Evolutionary conservation across 2,888 invertebrate genomes (phyloP).

Genomic region (Scaeva pyrastri): DNA sequence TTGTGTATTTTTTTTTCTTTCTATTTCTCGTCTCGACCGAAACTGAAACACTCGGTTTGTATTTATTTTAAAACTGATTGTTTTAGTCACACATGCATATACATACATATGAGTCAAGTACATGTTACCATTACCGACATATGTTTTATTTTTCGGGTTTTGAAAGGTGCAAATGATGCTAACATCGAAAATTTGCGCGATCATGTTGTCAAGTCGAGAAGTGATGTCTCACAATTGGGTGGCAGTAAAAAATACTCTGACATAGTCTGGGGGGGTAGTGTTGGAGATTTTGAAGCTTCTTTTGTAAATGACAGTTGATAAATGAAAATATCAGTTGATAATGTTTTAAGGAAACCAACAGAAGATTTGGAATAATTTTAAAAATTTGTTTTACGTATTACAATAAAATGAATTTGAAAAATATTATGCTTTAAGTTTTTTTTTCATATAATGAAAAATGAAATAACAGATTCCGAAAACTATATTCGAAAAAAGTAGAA

Average conservation of each 20-base stretch:
- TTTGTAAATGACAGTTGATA: no score
- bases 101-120: no score
- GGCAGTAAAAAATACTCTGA: background rate
- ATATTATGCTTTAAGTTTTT: no score
- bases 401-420: no score
- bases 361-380: no score
- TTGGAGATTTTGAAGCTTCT: no score
- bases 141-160: slow-evolving; percentile 16
- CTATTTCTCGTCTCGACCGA: background rate
- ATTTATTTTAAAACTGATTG: slow-evolving; percentile 16
- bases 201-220: slow-evolving; percentile 17
- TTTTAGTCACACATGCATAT: background rate
- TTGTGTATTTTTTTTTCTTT: background rate
- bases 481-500: no score
- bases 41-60: background rate
- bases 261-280: background rate
- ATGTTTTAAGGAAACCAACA: no score
- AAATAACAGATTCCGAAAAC: no score
- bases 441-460: no score
- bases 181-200: slow-evolving; percentile 30
- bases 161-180: slow-evolving; percentile 42
- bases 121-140: background rate
- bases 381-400: no score
- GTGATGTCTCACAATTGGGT: background rate
- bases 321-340: no score